phyloP scores from a whole-genome alignment of 2,888 invertebrate genomes.

The Scaptomyza cyrtandrae region DNA sequence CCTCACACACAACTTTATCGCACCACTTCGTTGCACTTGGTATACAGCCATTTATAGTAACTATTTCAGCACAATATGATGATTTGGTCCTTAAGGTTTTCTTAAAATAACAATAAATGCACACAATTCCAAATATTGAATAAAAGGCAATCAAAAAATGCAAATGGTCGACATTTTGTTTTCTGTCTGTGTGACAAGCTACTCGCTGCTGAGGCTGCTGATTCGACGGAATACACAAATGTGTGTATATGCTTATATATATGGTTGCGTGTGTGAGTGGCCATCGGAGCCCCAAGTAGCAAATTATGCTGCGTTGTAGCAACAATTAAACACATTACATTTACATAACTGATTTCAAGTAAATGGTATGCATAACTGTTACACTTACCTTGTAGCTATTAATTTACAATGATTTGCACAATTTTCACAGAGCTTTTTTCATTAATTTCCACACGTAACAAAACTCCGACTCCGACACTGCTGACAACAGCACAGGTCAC shows the following conservation, averaged over 20 bases:
- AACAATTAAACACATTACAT: constrained; percentile 12
- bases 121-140: constrained; percentile 25
- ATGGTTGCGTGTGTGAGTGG: constrained; percentile 50
- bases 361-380: constrained; percentile 6
- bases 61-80: constrained; percentile 2
- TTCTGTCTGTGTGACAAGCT: constrained; percentile 61
- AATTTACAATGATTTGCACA: constrained; percentile 59
- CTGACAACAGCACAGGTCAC: constrained; percentile 57
- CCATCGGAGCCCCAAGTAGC: constrained; percentile 61
- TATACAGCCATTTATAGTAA: not conserved
- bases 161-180: constrained; percentile 81
- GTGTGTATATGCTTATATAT: constrained; percentile 34
- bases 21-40: constrained; percentile 21
- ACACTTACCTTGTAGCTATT: constrained; percentile 61
- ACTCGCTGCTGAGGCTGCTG: constrained; percentile 64
- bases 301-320: constrained; percentile 19
- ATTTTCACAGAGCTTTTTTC: constrained; percentile 48
- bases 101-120: constrained; percentile 10
- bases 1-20: constrained; percentile 35
- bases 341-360: constrained; percentile 18
- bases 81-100: constrained; percentile 16
- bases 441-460: constrained; percentile 66
- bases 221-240: constrained; percentile 62
- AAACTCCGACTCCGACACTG: constrained; percentile 60
- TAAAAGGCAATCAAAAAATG: constrained; percentile 58